These are phyloP conservation scores for Selene dorsalis DNA, from an alignment of 2,797 vertebrate genomes.

Conservation along the genomic window DNA sequence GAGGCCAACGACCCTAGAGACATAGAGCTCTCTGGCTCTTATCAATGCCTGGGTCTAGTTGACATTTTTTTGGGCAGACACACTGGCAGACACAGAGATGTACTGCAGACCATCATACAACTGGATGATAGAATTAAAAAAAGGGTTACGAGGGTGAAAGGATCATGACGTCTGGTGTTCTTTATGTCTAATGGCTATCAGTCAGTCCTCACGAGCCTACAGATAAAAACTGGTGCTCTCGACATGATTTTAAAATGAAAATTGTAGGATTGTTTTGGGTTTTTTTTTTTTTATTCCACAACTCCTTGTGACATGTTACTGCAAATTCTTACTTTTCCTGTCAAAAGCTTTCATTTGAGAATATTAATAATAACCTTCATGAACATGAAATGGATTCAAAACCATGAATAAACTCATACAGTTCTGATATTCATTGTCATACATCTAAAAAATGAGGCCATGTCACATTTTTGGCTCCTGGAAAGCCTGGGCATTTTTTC, in stretches of 20 bases:
- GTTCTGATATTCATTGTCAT: background rate
- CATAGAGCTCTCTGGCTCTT: constrained; percentile 48
- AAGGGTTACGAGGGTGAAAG: constrained; percentile 15
- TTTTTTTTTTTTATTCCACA: background rate
- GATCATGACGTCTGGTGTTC: constrained; percentile 25
- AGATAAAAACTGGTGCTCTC: background rate
- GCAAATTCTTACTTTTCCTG: background rate
- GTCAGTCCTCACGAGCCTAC: background rate
- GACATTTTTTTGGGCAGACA: constrained; percentile 21
- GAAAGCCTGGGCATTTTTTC: background rate
- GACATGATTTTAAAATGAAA: background rate
- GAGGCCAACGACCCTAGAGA: constrained; percentile 50
- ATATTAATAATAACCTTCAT: no score
- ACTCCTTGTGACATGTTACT: constrained; percentile 2
- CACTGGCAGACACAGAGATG: constrained; percentile 21
- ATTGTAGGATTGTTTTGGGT: no score
- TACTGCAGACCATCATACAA: constrained; percentile 18
- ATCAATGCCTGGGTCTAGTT: constrained; percentile 50
- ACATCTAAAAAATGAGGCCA: background rate
- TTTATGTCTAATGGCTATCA: constrained; percentile 12
- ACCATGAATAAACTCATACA: background rate
- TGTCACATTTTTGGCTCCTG: background rate
- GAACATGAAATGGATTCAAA: background rate
- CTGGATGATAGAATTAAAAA: constrained; percentile 32
- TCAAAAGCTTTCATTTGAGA: no score